Conservation (phyloP, 2,113 vertebrate species). For the Ranitomeya variabilis region DNA sequence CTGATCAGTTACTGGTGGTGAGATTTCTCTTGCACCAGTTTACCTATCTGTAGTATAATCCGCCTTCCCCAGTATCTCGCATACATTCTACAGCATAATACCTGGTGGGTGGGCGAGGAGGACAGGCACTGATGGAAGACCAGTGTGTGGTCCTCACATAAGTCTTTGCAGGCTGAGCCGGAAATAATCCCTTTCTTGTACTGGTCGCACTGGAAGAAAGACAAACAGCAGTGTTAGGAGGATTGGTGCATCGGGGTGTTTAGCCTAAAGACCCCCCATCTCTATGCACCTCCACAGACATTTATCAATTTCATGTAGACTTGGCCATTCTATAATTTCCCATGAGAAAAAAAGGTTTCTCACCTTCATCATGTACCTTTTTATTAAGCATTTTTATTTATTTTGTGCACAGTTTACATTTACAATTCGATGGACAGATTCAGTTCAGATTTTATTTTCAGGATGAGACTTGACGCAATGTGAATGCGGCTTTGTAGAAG, state of each 20-base stretch:
- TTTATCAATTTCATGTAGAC: not conserved
- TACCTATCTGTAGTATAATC: no score
- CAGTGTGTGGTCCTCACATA: conserved; percentile 85
- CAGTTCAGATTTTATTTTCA: no score
- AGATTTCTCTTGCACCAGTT: no score
- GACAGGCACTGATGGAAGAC: conserved; percentile 88
- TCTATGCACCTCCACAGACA: not conserved
- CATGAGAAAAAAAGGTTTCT: no score
- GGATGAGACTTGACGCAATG: not conserved
- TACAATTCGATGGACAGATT: not conserved
- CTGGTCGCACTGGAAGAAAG: conserved; percentile 86
- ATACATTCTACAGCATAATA: conserved; percentile 59
- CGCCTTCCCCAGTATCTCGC: no score
- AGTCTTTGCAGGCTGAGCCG: conserved; percentile 87
- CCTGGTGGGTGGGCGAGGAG: conserved; percentile 85
- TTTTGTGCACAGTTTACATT: no score
- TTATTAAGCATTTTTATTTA: not conserved
- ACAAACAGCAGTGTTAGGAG: not conserved
- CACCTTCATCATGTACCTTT: not conserved
- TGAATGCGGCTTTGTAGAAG: not conserved
- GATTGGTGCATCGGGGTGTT: not conserved
- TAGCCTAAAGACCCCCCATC: not conserved
- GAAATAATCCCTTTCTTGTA: conserved; percentile 93
- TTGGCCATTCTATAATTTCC: not conserved
- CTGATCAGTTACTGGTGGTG: no score